Evolutionary conservation across 2,113 vertebrate species (phyloP).

Genomic region (Neogale vison): DNA sequence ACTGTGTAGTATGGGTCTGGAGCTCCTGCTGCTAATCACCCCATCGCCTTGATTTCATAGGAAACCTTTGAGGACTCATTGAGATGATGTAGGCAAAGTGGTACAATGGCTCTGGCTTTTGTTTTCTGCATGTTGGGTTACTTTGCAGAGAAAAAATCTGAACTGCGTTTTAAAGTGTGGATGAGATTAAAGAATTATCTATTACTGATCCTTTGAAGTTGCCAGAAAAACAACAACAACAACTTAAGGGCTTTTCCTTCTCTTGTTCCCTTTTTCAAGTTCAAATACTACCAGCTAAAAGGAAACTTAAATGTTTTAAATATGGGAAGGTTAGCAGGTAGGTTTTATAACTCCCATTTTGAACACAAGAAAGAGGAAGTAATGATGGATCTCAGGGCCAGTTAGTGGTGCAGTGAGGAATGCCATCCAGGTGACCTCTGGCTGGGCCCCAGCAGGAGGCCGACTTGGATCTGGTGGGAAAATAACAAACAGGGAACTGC

Average conservation of each 20-base stretch:
- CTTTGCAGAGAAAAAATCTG: background rate
- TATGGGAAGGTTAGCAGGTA: background rate
- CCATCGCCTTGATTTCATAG: background rate
- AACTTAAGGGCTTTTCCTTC: background rate
- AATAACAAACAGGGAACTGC: background rate
- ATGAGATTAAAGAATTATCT: background rate
- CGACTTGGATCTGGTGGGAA: background rate
- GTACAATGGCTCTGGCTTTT: background rate
- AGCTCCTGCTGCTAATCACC: background rate
- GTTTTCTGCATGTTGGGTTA: background rate
- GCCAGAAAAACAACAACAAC: background rate
- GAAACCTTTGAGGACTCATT: background rate
- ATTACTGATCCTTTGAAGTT: background rate
- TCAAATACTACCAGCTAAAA: background rate
- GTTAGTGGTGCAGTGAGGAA: background rate
- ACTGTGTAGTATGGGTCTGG: too few species aligned
- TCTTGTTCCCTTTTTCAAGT: background rate
- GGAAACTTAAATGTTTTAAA: background rate
- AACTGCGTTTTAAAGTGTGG: background rate
- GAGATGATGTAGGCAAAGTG: background rate
- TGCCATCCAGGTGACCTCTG: too few species aligned
- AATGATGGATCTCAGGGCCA: background rate
- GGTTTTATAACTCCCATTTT: background rate
- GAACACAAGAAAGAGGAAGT: background rate
- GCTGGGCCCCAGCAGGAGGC: fast-evolving